A percentile compares a stretch with the other conserved stretches of the same genome.
phyloP scores from a whole-genome alignment of 2,888 invertebrate species.

The Panorpa germanica region DNA sequence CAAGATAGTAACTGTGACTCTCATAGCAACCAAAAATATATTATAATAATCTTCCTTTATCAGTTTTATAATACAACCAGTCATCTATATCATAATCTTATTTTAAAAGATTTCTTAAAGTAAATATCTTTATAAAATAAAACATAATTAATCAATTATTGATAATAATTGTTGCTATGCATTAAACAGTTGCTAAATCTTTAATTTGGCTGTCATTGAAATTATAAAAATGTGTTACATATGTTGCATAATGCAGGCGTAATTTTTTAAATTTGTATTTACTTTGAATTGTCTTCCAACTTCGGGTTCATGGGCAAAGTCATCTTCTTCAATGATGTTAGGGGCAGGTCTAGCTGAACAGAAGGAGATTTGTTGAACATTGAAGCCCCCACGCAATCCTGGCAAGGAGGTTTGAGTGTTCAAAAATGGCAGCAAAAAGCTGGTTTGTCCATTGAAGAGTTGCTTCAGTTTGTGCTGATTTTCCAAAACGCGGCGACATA shows the following conservation, averaged over 20 bases:
- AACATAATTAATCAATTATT: no score
- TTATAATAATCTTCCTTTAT: not conserved
- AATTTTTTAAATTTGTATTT: constrained; percentile 13
- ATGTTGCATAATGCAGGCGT: not conserved
- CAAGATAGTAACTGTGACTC: no score
- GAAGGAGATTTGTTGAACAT: constrained; percentile 20
- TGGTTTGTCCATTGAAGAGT: constrained; percentile 25
- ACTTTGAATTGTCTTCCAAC: constrained; percentile 33
- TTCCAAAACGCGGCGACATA: constrained; percentile 45
- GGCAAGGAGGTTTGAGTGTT: constrained; percentile 17
- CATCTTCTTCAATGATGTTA: constrained; percentile 19
- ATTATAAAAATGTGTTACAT: not conserved
- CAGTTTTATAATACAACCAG: not conserved
- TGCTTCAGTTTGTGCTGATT: constrained; percentile 53
- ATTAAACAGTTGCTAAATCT: no score
- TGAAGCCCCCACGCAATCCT: constrained; percentile 15
- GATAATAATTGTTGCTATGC: no score
- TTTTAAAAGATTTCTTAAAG: no score
- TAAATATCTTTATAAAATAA: no score
- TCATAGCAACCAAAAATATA: no score
- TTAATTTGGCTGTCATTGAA: no score
- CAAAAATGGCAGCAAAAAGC: constrained; percentile 21
- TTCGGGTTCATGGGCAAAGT: constrained; percentile 20
- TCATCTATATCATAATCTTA: no score
- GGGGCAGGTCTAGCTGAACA: constrained; percentile 18